Evolutionary conservation across 1,140 invertebrate species (phyloP).

Genomic region (Bombus confusus): DNA sequence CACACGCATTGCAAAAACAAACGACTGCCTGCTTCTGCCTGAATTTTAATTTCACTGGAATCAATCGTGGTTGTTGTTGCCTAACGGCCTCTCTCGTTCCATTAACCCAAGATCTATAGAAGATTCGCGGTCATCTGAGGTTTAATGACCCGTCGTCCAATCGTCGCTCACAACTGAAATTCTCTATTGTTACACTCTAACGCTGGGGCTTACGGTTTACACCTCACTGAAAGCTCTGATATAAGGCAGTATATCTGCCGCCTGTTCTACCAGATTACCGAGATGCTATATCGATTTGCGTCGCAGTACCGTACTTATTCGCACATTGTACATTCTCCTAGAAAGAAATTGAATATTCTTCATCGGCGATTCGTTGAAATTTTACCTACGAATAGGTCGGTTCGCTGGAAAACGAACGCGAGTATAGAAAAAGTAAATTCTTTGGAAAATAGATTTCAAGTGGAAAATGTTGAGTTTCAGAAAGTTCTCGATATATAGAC

Average conservation of each 20-base stretch:
- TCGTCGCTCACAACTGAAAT: conserved; percentile 15
- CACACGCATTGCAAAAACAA: neutral
- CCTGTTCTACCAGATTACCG: neutral
- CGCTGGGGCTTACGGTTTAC: conserved; percentile 11
- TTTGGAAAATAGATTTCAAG: no score
- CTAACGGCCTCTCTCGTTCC: conserved; percentile 11
- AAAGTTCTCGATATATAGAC: no score
- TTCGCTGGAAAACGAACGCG: no score
- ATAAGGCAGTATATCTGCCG: neutral
- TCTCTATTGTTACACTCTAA: conserved; percentile 23
- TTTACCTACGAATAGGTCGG: no score
- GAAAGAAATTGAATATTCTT: no score
- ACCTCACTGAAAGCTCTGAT: conserved; percentile 1
- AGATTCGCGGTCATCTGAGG: conserved; percentile 42
- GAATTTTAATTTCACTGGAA: conserved; percentile 5
- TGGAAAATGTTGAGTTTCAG: no score
- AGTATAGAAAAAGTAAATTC: no score
- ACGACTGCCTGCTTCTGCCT: neutral
- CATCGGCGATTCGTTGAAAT: no score
- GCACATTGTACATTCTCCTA: no score
- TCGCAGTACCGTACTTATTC: neutral
- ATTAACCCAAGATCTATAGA: conserved; percentile 38
- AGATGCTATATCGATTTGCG: neutral
- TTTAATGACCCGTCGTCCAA: conserved; percentile 55
- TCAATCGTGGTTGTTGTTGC: neutral